phyloP scores from a whole-genome alignment of 64 coral and sea anemone genomes.

The Catalaphyllia jardinei region DNA sequence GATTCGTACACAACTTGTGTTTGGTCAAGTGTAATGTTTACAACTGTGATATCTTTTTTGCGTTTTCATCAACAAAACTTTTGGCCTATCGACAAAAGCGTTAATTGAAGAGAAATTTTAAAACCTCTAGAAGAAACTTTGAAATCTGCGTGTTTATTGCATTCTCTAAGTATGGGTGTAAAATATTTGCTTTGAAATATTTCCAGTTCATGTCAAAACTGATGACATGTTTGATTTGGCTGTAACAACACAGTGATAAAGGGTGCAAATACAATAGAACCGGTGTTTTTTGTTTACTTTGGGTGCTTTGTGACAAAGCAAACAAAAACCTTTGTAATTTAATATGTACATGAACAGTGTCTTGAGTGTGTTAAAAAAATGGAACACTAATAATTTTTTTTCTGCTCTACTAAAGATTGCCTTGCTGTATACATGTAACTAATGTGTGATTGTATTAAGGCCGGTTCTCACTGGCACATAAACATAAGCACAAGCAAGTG shows the following conservation, averaged over 20 bases:
- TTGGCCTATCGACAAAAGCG: not conserved
- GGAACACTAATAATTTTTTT: not conserved
- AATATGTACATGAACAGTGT: not conserved
- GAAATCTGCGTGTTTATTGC: not conserved
- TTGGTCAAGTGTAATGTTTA: not conserved
- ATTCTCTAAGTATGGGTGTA: not conserved
- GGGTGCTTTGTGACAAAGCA: not conserved
- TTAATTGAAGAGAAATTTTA: not conserved
- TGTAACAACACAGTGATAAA: not conserved
- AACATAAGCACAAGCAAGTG: no score
- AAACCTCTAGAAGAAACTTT: not conserved
- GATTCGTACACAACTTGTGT: not conserved
- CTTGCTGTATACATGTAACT: not conserved
- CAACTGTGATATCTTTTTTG: not conserved
- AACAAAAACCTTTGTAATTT: not conserved
- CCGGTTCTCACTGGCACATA: no score
- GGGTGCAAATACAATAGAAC: not conserved
- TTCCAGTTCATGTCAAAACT: not conserved
- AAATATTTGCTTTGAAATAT: slow-evolving; percentile 19
- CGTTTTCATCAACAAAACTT: not conserved
- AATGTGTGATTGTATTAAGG: no score
- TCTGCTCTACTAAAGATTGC: not conserved
- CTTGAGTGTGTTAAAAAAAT: not conserved
- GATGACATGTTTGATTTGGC: not conserved
- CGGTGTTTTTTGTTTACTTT: not conserved